These are phyloP conservation scores for Apogon hyalosoma DNA, from an alignment of 2,797 vertebrate species.

Conservation along the genomic window DNA sequence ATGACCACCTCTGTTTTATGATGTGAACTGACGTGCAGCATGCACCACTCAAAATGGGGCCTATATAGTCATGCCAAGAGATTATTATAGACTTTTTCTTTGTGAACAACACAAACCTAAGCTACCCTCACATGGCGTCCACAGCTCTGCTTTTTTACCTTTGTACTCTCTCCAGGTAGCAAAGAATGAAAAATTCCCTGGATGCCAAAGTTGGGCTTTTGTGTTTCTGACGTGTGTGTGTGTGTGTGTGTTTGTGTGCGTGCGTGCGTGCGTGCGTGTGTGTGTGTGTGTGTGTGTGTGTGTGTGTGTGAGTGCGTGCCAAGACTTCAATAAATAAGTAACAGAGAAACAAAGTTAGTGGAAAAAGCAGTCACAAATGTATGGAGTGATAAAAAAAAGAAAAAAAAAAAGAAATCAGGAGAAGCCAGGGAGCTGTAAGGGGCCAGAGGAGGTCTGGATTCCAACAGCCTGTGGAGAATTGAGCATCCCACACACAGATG, in stretches of 20 bases:
- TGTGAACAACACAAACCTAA: constrained; percentile 20
- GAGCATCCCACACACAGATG: constrained; percentile 79
- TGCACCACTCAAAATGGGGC: constrained; percentile 31
- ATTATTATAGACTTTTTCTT: constrained; percentile 38
- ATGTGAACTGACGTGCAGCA: constrained; percentile 30
- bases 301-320: background rate
- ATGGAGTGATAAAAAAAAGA: constrained; percentile 50
- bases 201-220: constrained; percentile 54
- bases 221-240: constrained; percentile 54
- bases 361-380: constrained; percentile 2
- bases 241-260: constrained; percentile 10
- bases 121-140: constrained; percentile 39
- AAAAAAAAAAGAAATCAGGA: constrained; percentile 47
- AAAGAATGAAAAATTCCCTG: constrained; percentile 34
- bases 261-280: background rate
- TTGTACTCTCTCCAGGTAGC: constrained; percentile 63
- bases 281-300: too few relatives aligned
- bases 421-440: constrained; percentile 40
- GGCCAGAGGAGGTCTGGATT: constrained; percentile 54
- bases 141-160: constrained; percentile 38
- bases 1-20: constrained; percentile 39
- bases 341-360: constrained; percentile 14
- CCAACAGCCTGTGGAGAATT: constrained; percentile 57
- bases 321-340: constrained; percentile 6
- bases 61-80: constrained; percentile 24